Percentiles rank a stretch among this genome's conserved stretches.
Conservation (phyloP, 2,797 vertebrate species). For the Poeciliopsis paucimaculata region DNA sequence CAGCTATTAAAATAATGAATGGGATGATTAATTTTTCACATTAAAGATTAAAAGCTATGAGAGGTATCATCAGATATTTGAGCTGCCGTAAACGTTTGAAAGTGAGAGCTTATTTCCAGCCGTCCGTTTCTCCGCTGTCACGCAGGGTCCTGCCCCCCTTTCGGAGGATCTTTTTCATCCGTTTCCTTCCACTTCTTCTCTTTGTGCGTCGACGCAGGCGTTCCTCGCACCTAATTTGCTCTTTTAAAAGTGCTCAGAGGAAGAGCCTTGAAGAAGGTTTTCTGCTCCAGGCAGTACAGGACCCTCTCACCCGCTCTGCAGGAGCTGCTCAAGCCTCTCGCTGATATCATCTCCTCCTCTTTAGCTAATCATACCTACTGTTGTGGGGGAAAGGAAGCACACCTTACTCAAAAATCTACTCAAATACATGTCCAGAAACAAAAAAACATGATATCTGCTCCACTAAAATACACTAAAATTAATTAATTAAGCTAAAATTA, state of each 20-base stretch:
- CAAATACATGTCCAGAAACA: slow-evolving; percentile 6
- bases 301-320: slow-evolving; percentile 68
- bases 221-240: slow-evolving; percentile 72
- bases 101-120: slow-evolving; percentile 75
- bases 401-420: not conserved
- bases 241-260: slow-evolving; percentile 72
- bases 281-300: slow-evolving; percentile 73
- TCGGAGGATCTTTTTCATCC: not conserved
- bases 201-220: slow-evolving; percentile 34
- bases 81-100: slow-evolving; percentile 74
- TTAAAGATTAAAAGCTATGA: slow-evolving; percentile 84
- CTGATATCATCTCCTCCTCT: slow-evolving; percentile 63
- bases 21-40: slow-evolving; percentile 85
- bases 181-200: slow-evolving; percentile 6
- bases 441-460: too few relatives aligned
- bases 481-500: not conserved
- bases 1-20: slow-evolving; percentile 86
- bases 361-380: slow-evolving; percentile 65
- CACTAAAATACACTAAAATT: not conserved
- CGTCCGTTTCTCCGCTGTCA: slow-evolving; percentile 68
- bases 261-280: slow-evolving; percentile 71
- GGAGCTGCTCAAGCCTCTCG: slow-evolving; percentile 64
- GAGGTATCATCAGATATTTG: slow-evolving; percentile 79
- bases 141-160: slow-evolving; percentile 34
- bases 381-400: slow-evolving; percentile 47